Conservation (phyloP, 2,113 vertebrate genomes). For the Rynchops niger region DNA sequence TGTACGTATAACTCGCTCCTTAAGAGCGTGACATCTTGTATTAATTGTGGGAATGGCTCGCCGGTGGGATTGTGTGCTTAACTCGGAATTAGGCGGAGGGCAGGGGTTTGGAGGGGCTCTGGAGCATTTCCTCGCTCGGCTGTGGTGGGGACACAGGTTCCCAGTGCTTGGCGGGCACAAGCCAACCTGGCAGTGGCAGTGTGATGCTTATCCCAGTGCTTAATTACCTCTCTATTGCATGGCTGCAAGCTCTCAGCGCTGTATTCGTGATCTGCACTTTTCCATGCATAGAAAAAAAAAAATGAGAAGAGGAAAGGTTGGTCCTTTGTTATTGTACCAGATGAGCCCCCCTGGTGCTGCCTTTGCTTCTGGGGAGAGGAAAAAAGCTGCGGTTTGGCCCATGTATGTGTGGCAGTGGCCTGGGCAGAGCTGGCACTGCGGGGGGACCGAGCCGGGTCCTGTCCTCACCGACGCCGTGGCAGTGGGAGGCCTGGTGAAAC, state of each 20-base stretch:
- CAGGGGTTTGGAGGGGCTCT: background rate
- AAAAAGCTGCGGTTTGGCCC: background rate
- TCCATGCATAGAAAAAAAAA: background rate
- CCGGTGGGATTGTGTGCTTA: background rate
- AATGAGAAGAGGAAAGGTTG: background rate
- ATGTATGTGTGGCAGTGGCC: background rate
- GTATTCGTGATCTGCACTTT: rapidly evolving
- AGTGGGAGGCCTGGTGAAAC: background rate
- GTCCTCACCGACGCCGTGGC: rapidly evolving
- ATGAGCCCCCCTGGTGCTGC: background rate
- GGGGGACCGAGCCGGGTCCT: background rate
- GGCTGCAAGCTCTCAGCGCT: background rate
- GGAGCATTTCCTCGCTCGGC: rapidly evolving
- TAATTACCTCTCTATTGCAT: rapidly evolving
- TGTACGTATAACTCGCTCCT: background rate
- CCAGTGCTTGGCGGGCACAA: rapidly evolving
- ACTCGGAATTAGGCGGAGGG: background rate
- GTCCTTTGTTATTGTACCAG: background rate
- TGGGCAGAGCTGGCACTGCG: background rate
- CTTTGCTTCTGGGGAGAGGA: background rate
- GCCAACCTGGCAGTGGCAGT: rapidly evolving
- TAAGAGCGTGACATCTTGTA: background rate
- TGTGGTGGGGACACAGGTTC: rapidly evolving
- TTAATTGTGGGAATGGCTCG: background rate
- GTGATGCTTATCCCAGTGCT: background rate